phyloP scores from a whole-genome alignment of 2,113 vertebrate genomes.

The Zosterops borbonicus region DNA sequence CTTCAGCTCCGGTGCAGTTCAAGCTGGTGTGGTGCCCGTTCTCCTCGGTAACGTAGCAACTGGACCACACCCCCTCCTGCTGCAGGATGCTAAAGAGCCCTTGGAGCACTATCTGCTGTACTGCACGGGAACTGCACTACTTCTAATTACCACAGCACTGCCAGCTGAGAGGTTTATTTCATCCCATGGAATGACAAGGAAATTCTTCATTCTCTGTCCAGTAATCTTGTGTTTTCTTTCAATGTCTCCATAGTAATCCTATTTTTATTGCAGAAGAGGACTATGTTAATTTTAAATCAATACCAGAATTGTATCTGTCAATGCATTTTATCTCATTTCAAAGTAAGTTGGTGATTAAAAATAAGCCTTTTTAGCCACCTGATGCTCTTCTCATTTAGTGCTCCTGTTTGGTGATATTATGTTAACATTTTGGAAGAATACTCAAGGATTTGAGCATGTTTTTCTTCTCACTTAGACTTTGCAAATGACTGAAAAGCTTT shows the following conservation, averaged over 20 bases:
- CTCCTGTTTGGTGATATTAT: slow-evolving; percentile 15
- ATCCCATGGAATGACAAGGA: neutral
- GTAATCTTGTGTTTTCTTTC: neutral
- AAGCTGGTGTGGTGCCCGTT: neutral
- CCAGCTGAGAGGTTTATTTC: neutral
- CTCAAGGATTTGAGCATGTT: slow-evolving; percentile 61
- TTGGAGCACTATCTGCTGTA: slow-evolving; percentile 57
- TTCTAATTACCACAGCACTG: neutral
- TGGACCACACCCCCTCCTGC: slow-evolving; percentile 46
- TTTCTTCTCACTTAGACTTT: slow-evolving; percentile 63
- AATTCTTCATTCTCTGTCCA: neutral
- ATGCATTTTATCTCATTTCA: neutral
- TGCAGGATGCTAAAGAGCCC: slow-evolving; percentile 41
- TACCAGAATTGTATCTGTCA: neutral
- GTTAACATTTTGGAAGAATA: slow-evolving; percentile 11
- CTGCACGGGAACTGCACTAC: slow-evolving; percentile 47
- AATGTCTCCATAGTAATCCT: neutral
- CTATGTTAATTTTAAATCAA: neutral
- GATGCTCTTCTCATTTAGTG: neutral
- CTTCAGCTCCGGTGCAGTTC: neutral
- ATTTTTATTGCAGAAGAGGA: neutral
- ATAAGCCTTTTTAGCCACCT: neutral
- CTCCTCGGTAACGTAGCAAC: slow-evolving; percentile 32
- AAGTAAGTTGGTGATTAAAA: slow-evolving; percentile 8
- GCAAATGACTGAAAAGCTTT: slow-evolving; percentile 70